phyloP scores from a whole-genome alignment of 2,113 vertebrate species.

The Cephalopholis sonnerati region DNA sequence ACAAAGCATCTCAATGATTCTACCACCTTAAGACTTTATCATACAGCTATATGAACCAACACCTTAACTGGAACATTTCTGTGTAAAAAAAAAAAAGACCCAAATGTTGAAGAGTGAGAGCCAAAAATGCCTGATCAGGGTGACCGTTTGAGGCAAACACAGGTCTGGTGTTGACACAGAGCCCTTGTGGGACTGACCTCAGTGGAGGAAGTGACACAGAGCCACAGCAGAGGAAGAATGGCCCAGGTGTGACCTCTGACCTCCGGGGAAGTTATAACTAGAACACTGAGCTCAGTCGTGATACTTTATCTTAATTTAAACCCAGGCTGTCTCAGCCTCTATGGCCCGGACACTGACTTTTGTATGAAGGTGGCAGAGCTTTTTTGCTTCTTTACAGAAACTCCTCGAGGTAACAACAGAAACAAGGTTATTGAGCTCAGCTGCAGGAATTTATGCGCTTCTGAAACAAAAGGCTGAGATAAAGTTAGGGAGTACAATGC shows the following conservation, averaged over 20 bases:
- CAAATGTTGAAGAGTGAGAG: constrained; percentile 23
- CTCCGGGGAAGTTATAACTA: constrained; percentile 70
- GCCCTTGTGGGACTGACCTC: constrained; percentile 74
- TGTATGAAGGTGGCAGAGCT: constrained; percentile 51
- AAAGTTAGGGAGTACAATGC: neutral
- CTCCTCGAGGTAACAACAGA: constrained; percentile 53
- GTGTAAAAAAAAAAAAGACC: constrained; percentile 4
- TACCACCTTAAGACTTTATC: neutral
- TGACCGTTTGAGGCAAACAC: constrained; percentile 53
- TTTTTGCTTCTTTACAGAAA: constrained; percentile 60
- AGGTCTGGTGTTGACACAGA: constrained; percentile 51
- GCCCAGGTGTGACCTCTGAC: constrained; percentile 78
- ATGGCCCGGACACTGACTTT: constrained; percentile 51
- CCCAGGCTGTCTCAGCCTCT: constrained; percentile 57
- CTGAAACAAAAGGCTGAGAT: neutral
- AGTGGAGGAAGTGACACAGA: constrained; percentile 70
- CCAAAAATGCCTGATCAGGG: constrained; percentile 55
- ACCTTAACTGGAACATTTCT: constrained; percentile 1
- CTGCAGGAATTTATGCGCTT: neutral
- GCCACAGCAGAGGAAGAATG: constrained; percentile 76
- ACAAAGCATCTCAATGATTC: constrained; percentile 5
- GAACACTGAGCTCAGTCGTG: constrained; percentile 61
- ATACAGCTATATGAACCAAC: neutral
- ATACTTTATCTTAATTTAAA: constrained; percentile 86
- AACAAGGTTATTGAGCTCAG: constrained; percentile 54